These are phyloP conservation scores for Noturus placidus DNA, from an alignment of 2,113 vertebrate species.

Conservation along the genomic window DNA sequence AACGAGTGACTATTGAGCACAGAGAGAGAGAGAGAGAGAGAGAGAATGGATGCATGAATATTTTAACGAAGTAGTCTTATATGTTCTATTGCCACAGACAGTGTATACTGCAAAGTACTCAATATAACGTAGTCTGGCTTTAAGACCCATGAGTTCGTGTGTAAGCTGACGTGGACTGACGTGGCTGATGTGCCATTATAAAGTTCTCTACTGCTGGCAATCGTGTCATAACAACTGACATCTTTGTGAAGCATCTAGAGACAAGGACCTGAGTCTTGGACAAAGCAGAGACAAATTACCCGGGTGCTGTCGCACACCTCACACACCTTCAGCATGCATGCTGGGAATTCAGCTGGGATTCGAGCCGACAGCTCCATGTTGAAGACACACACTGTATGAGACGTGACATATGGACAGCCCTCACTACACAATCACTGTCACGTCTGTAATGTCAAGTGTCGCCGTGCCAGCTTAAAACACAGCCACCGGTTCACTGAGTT, in stretches of 20 bases:
- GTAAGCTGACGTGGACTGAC: too few relatives aligned
- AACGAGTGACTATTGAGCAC: background rate
- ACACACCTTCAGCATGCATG: conserved; percentile 64
- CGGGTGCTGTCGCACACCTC: conserved; percentile 61
- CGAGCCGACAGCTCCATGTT: conserved; percentile 68
- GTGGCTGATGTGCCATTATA: background rate
- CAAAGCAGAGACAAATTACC: background rate
- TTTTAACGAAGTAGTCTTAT: background rate
- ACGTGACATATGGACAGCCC: conserved; percentile 21
- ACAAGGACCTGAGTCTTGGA: background rate
- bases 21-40: background rate
- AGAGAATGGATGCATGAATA: background rate
- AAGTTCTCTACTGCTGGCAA: conserved; percentile 21
- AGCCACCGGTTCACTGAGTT: background rate
- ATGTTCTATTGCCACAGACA: background rate
- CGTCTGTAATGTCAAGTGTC: background rate
- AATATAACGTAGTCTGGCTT: background rate
- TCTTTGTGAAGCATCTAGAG: background rate
- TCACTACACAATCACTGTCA: conserved; percentile 12
- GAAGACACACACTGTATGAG: conserved; percentile 29
- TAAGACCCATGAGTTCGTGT: too few relatives aligned
- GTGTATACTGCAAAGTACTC: background rate
- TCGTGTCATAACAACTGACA: conserved; percentile 44
- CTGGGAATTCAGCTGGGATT: conserved; percentile 68
- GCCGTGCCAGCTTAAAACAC: background rate